A percentile compares a stretch with the other conserved stretches of the same genome.
These are phyloP conservation scores for Zosterops japonicus DNA, from an alignment of 2,113 vertebrate species.

Conservation along the genomic window DNA sequence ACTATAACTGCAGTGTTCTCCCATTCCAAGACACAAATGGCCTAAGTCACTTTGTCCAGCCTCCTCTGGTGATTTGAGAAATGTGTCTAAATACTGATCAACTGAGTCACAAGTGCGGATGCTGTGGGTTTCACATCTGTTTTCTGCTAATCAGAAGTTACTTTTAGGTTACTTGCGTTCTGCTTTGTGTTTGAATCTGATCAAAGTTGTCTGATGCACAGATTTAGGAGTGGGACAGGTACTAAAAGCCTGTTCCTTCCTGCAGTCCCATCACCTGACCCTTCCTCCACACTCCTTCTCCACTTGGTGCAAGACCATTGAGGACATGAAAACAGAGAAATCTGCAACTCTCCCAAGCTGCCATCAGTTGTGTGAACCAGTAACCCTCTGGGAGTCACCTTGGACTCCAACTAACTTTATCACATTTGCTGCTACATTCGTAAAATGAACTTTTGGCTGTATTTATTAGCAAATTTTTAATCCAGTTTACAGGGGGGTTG, in stretches of 20 bases:
- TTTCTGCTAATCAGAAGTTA: conserved; percentile 72
- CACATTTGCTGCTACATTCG: conserved; percentile 78
- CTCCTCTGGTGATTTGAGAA: conserved; percentile 24
- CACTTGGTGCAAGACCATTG: conserved; percentile 72
- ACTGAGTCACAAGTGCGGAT: conserved; percentile 50
- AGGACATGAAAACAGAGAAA: conserved; percentile 70
- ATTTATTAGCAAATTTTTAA: conserved; percentile 73
- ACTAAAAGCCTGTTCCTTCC: conserved; percentile 45
- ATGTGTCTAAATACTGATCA: not conserved
- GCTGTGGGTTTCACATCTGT: conserved; percentile 84
- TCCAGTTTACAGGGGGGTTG: conserved; percentile 57
- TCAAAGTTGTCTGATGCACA: conserved; percentile 68
- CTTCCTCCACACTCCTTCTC: conserved; percentile 64
- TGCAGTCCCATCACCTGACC: conserved; percentile 38
- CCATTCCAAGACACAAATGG: conserved; percentile 52
- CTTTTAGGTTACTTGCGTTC: conserved; percentile 61
- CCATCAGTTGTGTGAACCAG: conserved; percentile 68
- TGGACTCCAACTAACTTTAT: conserved; percentile 67
- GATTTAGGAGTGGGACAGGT: conserved; percentile 54
- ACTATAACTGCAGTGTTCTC: conserved; percentile 22
- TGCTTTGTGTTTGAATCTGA: conserved; percentile 64
- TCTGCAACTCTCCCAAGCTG: conserved; percentile 73
- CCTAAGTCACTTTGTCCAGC: conserved; percentile 48
- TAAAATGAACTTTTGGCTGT: conserved; percentile 74
- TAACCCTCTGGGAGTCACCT: conserved; percentile 65